These are phyloP conservation scores for Semotilus atromaculatus DNA, from an alignment of 2,797 vertebrate genomes.

Conservation along the genomic window DNA sequence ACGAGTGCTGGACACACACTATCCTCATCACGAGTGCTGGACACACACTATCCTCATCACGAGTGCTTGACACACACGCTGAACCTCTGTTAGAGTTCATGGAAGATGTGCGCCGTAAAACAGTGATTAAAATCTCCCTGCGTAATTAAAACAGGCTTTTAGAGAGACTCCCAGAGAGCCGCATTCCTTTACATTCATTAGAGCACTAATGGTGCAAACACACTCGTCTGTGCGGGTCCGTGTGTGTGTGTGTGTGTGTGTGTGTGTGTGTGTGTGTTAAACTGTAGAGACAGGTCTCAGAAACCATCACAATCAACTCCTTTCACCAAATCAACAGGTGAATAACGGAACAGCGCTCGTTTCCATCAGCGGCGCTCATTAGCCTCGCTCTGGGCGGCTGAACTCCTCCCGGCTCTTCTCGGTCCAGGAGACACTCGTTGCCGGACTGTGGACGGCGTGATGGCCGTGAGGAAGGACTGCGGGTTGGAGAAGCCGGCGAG, in stretches of 20 bases:
- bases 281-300: not conserved
- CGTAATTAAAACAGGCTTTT: conserved; percentile 75
- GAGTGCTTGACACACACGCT: not conserved
- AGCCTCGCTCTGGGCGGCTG: too few relatives aligned
- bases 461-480: too few relatives aligned
- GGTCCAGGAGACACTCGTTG: too few relatives aligned
- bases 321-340: conserved; percentile 41
- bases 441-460: too few relatives aligned
- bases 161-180: conserved; percentile 70
- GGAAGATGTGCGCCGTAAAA: conserved; percentile 50
- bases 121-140: conserved; percentile 73
- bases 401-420: too few relatives aligned
- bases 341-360: conserved; percentile 32
- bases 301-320: conserved; percentile 1
- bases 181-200: conserved; percentile 62
- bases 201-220: not conserved
- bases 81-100: conserved; percentile 46
- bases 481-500: too few relatives aligned
- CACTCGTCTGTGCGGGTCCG: not conserved
- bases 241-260: too few relatives aligned
- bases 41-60: too few relatives aligned
- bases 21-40: too few relatives aligned
- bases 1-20: too few relatives aligned
- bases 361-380: not conserved
- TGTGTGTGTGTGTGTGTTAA: not conserved